phyloP scores from a whole-genome alignment of 2,888 invertebrate genomes.

The Myathropa florea region DNA sequence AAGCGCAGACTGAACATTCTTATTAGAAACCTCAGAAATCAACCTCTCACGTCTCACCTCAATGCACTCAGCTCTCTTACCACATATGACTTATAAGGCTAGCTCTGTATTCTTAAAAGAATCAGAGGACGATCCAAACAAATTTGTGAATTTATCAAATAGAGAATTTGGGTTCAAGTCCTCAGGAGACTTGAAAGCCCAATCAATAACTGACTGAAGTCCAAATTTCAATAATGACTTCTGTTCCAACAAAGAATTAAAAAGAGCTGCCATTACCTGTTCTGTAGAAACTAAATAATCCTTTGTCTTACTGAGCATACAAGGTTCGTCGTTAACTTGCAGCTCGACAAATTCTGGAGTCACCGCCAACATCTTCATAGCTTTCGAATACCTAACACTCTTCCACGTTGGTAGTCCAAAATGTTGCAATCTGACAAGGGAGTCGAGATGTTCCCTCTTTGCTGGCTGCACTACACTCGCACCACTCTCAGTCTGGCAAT shows the following conservation, averaged over 20 bases:
- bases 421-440: constrained; percentile 21
- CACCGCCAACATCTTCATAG: neutral
- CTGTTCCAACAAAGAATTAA: constrained; percentile 18
- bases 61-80: neutral
- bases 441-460: no score
- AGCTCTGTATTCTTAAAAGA: neutral
- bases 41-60: constrained; percentile 21
- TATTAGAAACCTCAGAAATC: constrained; percentile 18
- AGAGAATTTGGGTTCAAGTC: constrained; percentile 20
- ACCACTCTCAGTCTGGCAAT: neutral
- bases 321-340: constrained; percentile 7
- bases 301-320: constrained; percentile 12
- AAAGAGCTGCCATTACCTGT: constrained; percentile 23
- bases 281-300: constrained; percentile 26
- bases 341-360: constrained; percentile 18
- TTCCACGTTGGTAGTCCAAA: constrained; percentile 24
- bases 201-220: constrained; percentile 21
- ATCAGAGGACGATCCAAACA: neutral
- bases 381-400: constrained; percentile 28
- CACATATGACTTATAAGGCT: neutral
- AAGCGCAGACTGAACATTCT: neutral
- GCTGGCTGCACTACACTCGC: neutral
- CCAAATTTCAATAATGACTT: constrained; percentile 10
- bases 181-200: constrained; percentile 29
- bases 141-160: neutral